Evolutionary conservation across 2,888 invertebrate species (phyloP).

Genomic region (Perizoma flavofasciatum): DNA sequence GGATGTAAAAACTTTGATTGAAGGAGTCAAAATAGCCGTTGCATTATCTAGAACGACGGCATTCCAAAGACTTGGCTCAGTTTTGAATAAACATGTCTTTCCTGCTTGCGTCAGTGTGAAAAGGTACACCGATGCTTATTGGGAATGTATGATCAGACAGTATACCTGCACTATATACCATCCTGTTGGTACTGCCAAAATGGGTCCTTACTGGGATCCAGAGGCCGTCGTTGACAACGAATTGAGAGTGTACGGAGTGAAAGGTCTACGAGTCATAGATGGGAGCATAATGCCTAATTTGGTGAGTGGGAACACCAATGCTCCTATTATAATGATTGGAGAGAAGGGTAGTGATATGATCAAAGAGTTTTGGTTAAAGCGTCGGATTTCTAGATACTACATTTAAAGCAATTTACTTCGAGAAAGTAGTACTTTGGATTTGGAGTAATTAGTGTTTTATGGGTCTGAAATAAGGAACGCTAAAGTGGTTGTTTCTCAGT

Average conservation of each 20-base stretch:
- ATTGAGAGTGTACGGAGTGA: conserved; percentile 90
- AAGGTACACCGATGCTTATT: conserved; percentile 89
- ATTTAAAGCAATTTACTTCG: conserved; percentile 43
- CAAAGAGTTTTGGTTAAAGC: conserved; percentile 91
- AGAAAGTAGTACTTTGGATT: not conserved
- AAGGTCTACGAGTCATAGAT: conserved; percentile 91
- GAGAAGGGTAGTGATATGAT: conserved; percentile 95
- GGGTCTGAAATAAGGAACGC: conserved; percentile 7
- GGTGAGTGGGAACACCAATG: conserved; percentile 94
- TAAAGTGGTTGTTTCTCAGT: conserved; percentile 10
- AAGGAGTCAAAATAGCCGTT: conserved; percentile 93
- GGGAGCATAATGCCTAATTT: conserved; percentile 94
- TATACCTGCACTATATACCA: conserved; percentile 94
- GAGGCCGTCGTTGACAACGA: conserved; percentile 93
- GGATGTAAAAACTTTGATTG: conserved; percentile 91
- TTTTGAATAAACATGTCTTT: conserved; percentile 87
- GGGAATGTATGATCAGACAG: conserved; percentile 94
- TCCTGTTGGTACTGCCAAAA: conserved; percentile 94
- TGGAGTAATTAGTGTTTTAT: conserved; percentile 4
- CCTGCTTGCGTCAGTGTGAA: conserved; percentile 89
- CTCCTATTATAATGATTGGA: conserved; percentile 94
- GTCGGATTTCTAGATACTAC: conserved; percentile 75
- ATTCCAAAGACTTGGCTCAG: conserved; percentile 89
- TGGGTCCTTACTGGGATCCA: conserved; percentile 94
- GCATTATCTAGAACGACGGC: conserved; percentile 91